Conservation (phyloP, 2,888 invertebrate genomes). For the Sarcophaga caerulescens region DNA sequence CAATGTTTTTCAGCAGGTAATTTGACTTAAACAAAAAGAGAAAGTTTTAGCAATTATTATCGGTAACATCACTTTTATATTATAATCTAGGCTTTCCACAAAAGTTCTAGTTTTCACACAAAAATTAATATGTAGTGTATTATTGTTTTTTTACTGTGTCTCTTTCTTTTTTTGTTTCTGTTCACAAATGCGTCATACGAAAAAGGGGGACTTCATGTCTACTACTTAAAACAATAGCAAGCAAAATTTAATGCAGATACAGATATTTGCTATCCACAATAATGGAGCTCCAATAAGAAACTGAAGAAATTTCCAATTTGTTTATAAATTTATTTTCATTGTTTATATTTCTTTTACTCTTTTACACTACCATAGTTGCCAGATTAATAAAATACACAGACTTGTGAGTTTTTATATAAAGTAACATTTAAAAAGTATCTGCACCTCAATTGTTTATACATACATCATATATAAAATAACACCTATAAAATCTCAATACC, state of each 20-base stretch:
- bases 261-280: slow-evolving; percentile 10
- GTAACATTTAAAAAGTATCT: no score
- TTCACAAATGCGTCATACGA: slow-evolving; percentile 64
- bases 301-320: slow-evolving; percentile 10
- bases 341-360: not conserved
- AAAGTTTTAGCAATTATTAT: slow-evolving; percentile 58
- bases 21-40: slow-evolving; percentile 48
- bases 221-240: not conserved
- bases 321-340: slow-evolving; percentile 6
- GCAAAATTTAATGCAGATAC: slow-evolving; percentile 17
- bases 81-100: slow-evolving; percentile 43
- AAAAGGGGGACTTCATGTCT: not conserved
- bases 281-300: slow-evolving; percentile 37
- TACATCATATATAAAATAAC: no score
- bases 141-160: slow-evolving; percentile 18
- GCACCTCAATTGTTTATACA: no score
- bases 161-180: slow-evolving; percentile 26
- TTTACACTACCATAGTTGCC: not conserved
- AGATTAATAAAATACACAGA: not conserved
- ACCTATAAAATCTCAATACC: no score
- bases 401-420: no score
- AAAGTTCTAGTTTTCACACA: slow-evolving; percentile 60
- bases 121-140: slow-evolving; percentile 32
- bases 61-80: slow-evolving; percentile 17
- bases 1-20: slow-evolving; percentile 26